Conservation (phyloP, 2,888 invertebrate genomes). For the Phengaris arion region DNA sequence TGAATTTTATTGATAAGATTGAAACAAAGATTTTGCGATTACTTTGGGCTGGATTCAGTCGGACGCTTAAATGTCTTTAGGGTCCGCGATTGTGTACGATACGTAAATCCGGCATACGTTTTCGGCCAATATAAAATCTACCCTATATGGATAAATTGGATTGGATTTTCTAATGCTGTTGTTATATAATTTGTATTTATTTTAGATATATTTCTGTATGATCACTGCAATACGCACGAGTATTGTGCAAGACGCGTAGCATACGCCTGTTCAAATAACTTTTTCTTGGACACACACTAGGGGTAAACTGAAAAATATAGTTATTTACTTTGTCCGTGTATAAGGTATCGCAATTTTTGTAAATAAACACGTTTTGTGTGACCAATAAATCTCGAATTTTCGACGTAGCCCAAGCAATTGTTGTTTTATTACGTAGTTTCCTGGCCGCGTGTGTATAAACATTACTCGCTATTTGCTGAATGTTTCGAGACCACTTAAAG, state of each 20-base stretch:
- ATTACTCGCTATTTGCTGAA: slow-evolving; percentile 24
- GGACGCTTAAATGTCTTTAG: slow-evolving; percentile 66
- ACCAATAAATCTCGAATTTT: slow-evolving; percentile 18
- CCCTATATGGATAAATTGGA: slow-evolving; percentile 45
- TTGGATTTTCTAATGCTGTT: slow-evolving; percentile 28
- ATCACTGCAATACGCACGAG: too few relatives aligned
- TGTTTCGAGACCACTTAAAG: slow-evolving; percentile 15
- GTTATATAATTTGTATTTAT: slow-evolving; percentile 20
- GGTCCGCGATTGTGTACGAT: slow-evolving; percentile 65
- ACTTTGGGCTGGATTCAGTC: slow-evolving; percentile 57
- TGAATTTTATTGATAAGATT: slow-evolving; percentile 71
- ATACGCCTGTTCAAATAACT: neutral
- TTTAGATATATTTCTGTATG: neutral
- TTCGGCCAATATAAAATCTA: slow-evolving; percentile 53
- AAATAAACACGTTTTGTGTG: neutral
- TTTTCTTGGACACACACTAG: neutral
- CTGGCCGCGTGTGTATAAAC: slow-evolving; percentile 22
- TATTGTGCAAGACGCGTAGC: neutral
- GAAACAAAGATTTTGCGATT: slow-evolving; percentile 60
- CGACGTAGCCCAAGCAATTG: slow-evolving; percentile 1
- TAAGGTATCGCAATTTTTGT: neutral
- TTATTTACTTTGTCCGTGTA: neutral
- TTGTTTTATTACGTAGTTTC: slow-evolving; percentile 27
- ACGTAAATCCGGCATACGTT: slow-evolving; percentile 59
- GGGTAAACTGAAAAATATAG: neutral